These are phyloP conservation scores for Epinotia brunnichana DNA, from an alignment of 2,888 invertebrate genomes.

Conservation along the genomic window DNA sequence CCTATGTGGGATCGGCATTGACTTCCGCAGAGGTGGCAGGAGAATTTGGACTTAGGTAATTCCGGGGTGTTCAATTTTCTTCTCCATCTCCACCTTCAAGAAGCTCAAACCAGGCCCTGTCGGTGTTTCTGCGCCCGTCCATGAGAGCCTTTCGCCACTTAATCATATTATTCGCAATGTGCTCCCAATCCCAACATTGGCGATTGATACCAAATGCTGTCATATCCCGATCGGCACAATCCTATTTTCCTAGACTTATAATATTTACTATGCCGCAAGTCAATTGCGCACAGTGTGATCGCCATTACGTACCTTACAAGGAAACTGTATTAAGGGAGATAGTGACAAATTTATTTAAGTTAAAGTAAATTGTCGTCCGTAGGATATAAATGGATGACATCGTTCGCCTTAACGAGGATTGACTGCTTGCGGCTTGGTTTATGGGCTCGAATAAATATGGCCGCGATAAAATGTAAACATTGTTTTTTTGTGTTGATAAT, in stretches of 20 bases:
- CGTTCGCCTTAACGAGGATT: conserved; percentile 34
- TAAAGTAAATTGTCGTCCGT: conserved; percentile 38
- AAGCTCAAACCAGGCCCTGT: no score
- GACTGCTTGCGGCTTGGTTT: conserved; percentile 30
- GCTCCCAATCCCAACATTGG: no score
- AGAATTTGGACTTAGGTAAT: no score
- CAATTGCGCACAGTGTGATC: not conserved
- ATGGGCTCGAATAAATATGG: conserved; percentile 20
- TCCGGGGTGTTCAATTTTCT: no score
- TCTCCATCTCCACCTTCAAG: no score
- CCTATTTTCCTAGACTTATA: not conserved
- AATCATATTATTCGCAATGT: no score
- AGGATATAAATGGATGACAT: conserved; percentile 30
- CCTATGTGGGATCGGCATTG: no score
- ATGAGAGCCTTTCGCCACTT: no score
- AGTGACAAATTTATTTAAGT: conserved; percentile 43
- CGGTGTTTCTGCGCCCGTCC: no score
- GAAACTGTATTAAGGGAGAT: conserved; percentile 33
- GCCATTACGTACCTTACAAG: conserved; percentile 23
- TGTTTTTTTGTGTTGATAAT: conserved; percentile 12
- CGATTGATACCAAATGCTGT: no score
- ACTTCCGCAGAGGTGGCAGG: no score
- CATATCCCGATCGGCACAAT: no score
- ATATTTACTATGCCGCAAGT: conserved; percentile 10
- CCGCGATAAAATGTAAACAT: conserved; percentile 21